Percentiles rank a stretch among this genome's conserved stretches.
These are phyloP conservation scores for Lordiphosa clarofinis DNA, from an alignment of 1,140 invertebrate genomes.

Conservation along the genomic window DNA sequence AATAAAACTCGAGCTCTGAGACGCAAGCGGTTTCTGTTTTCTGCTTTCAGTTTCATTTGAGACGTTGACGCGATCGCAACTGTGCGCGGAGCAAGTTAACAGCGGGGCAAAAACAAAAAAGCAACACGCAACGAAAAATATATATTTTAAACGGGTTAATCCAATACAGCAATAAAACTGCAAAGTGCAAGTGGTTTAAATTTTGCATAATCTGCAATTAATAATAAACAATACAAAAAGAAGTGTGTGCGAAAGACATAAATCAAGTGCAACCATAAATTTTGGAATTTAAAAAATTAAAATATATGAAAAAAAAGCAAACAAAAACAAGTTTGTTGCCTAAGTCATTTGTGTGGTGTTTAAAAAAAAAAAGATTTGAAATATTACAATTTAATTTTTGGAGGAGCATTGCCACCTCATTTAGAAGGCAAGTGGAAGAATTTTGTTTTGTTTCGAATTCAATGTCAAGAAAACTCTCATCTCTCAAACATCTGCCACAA, in stretches of 20 bases:
- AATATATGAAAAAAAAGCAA: slow-evolving; percentile 19
- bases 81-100: slow-evolving; percentile 35
- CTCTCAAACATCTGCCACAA: too few relatives aligned
- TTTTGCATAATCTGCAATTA: slow-evolving; percentile 60
- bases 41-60: slow-evolving; percentile 78
- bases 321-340: slow-evolving; percentile 68
- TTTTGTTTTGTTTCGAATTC: slow-evolving; percentile 34
- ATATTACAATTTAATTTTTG: slow-evolving; percentile 6
- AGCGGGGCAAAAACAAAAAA: slow-evolving; percentile 14
- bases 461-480: slow-evolving; percentile 51
- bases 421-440: slow-evolving; percentile 47
- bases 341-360: slow-evolving; percentile 74
- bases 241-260: slow-evolving; percentile 65
- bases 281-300: slow-evolving; percentile 5
- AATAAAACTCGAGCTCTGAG: slow-evolving; percentile 24
- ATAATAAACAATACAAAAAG: slow-evolving; percentile 64
- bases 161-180: slow-evolving; percentile 26
- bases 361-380: slow-evolving; percentile 27
- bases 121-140: slow-evolving; percentile 41
- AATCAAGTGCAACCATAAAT: slow-evolving; percentile 63
- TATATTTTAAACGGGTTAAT: slow-evolving; percentile 50
- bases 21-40: slow-evolving; percentile 44
- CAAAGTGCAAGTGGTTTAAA: slow-evolving; percentile 34
- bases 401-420: slow-evolving; percentile 31
- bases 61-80: slow-evolving; percentile 67